A percentile compares a stretch with the other conserved stretches of the same genome.
These are phyloP conservation scores for Drosophila insularis DNA, from an alignment of 1,140 invertebrate genomes.

Conservation along the genomic window DNA sequence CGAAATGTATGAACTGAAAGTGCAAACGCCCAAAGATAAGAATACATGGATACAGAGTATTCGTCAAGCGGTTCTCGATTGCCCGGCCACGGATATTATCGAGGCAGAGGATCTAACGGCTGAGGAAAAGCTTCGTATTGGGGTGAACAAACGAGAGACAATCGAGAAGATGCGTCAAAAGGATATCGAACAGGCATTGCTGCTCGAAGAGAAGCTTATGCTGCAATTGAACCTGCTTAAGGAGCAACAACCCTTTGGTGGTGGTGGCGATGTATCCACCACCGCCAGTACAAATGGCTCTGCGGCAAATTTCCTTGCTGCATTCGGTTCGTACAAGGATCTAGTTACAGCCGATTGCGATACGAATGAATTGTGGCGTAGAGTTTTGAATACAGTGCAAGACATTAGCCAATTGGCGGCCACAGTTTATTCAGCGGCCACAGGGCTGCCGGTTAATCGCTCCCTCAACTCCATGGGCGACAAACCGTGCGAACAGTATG, in stretches of 20 bases:
- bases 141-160: conserved; percentile 88
- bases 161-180: conserved; percentile 90
- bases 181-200: conserved; percentile 91
- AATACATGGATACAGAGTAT: conserved; percentile 94
- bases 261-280: conserved; percentile 18
- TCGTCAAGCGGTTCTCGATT: conserved; percentile 88
- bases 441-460: conserved; percentile 88
- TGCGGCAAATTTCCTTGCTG: conserved; percentile 74
- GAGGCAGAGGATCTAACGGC: conserved; percentile 86
- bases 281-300: conserved; percentile 41
- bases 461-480: conserved; percentile 96
- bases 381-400: conserved; percentile 88
- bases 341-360: conserved; percentile 85
- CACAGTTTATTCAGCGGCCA: conserved; percentile 88
- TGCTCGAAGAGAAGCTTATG: conserved; percentile 94
- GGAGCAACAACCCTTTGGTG: conserved; percentile 65
- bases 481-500: conserved; percentile 91
- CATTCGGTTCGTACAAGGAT: conserved; percentile 84
- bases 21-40: conserved; percentile 93
- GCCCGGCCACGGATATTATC: conserved; percentile 85
- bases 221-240: conserved; percentile 91
- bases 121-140: conserved; percentile 89
- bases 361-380: conserved; percentile 87
- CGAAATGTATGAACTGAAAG: conserved; percentile 97
- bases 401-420: conserved; percentile 87